A percentile compares a stretch with the other conserved stretches of the same genome.
These are phyloP conservation scores for Agrilus biguttatus DNA, from an alignment of 2,888 invertebrate genomes.

Conservation along the genomic window DNA sequence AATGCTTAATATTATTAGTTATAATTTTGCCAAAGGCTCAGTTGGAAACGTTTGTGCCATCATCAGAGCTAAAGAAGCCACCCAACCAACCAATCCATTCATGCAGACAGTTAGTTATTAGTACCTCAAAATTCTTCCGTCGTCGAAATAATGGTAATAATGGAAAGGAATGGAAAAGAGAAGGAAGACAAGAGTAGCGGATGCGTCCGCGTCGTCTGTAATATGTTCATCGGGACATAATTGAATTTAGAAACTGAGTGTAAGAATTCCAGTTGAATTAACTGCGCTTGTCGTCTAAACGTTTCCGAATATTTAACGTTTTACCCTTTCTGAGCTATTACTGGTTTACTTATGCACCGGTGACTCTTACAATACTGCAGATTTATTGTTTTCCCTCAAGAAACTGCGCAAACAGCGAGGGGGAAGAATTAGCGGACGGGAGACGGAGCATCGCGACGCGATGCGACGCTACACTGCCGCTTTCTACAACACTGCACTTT, in stretches of 20 bases:
- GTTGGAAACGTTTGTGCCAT: no score
- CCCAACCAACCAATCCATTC: no score
- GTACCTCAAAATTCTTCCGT: no score
- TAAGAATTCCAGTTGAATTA: constrained; percentile 34
- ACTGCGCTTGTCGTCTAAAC: constrained; percentile 29
- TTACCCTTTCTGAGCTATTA: constrained; percentile 28
- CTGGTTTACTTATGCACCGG: constrained; percentile 31
- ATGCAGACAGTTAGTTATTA: no score
- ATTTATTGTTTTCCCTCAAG: constrained; percentile 24
- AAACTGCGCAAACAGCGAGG: not conserved
- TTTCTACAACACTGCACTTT: constrained; percentile 2
- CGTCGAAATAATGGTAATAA: no score
- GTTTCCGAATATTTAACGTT: constrained; percentile 30
- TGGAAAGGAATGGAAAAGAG: no score
- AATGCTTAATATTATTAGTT: no score
- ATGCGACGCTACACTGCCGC: constrained; percentile 14
- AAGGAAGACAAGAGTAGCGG: not conserved
- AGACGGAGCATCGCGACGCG: constrained; percentile 1
- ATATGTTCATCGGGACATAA: constrained; percentile 16
- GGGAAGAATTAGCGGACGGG: not conserved
- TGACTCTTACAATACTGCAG: constrained; percentile 28
- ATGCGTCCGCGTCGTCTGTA: not conserved
- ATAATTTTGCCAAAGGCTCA: no score
- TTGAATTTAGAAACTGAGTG: constrained; percentile 25
- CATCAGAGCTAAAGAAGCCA: no score